Base-by-base conservation (phyloP, 2,888 invertebrate genomes). In the Julus scanicus region DNA sequence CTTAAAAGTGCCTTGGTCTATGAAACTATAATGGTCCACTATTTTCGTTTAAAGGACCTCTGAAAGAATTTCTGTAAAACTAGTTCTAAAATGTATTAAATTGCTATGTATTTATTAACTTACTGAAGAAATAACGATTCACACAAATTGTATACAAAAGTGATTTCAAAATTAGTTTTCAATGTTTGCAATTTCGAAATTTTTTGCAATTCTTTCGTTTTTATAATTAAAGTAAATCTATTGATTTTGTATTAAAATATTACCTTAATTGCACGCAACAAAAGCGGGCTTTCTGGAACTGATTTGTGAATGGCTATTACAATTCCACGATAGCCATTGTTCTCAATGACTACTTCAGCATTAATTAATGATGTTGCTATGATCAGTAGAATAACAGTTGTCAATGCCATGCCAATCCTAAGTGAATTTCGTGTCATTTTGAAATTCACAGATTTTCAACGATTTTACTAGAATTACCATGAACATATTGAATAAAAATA, bases 291-390 rank as follows among this genome's bases (percentile, higher is more conserved):
- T 63, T 88, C 86, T 29, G 88, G 88, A 13, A 88, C 80, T 29
- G 86, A 44, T 44, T 88, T 86, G 57, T 88, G 88, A 44, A 88
- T 88, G 63, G 86, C 88, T 29, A 88, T 44, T 53, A 86, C 88
- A 9, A 88, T 11, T 39, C 86, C 86, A 13, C 84, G 44, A 57
- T 88, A 88, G 17, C 86, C 88, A 86, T 88, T 88, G 48, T 88
- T 88, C 86, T 86, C 86, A 15, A 88, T 53, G 71, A 20, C 63
- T 29, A 88, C 86, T 13, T 48, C 85, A 57, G 88, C 53, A n/a
- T 29, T 71, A 29, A 71, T 71, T 20, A 20, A 20, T 29, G 71
- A 29, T 3, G 5, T 63, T 29, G 29, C 29, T 29, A 71, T 29
- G 29, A 8, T 5, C 2, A 71, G 6, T 29, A 71, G 29, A 8